Evolutionary conservation across 2,888 invertebrate genomes (phyloP).

Genomic region (Cryptus armator): DNA sequence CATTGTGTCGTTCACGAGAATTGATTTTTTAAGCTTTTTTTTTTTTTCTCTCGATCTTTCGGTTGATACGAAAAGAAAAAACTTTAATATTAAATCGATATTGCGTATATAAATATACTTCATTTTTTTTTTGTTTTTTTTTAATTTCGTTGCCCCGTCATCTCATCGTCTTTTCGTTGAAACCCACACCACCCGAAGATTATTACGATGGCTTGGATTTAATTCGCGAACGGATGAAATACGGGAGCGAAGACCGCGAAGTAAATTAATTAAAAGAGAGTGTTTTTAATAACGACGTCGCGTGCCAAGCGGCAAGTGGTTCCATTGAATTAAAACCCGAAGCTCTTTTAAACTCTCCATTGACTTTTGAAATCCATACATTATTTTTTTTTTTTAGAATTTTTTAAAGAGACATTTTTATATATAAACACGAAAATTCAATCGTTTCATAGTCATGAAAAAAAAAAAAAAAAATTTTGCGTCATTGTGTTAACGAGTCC

Average conservation of each 20-base stretch:
- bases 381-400: neutral
- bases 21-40: neutral
- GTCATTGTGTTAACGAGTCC: too few relatives aligned
- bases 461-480: too few relatives aligned
- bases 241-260: slow-evolving; percentile 36
- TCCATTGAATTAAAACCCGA: slow-evolving; percentile 32
- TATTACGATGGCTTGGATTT: slow-evolving; percentile 43
- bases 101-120: slow-evolving; percentile 6
- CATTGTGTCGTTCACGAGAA: neutral
- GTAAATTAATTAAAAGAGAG: slow-evolving; percentile 50
- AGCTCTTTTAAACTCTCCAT: neutral
- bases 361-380: neutral
- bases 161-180: neutral
- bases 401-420: neutral
- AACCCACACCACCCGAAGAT: neutral
- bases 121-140: neutral
- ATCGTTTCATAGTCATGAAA: too few relatives aligned
- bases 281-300: slow-evolving; percentile 38
- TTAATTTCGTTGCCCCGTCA: slow-evolving; percentile 7
- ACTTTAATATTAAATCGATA: slow-evolving; percentile 20
- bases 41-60: neutral
- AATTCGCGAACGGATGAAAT: slow-evolving; percentile 3
- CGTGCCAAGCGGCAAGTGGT: slow-evolving; percentile 28
- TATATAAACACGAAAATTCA: neutral
- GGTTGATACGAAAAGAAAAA: neutral